Percentiles rank a stretch among this genome's conserved stretches.
Evolutionary conservation across 1,140 invertebrate species (phyloP).

Genomic region (Eurosta solidaginis): DNA sequence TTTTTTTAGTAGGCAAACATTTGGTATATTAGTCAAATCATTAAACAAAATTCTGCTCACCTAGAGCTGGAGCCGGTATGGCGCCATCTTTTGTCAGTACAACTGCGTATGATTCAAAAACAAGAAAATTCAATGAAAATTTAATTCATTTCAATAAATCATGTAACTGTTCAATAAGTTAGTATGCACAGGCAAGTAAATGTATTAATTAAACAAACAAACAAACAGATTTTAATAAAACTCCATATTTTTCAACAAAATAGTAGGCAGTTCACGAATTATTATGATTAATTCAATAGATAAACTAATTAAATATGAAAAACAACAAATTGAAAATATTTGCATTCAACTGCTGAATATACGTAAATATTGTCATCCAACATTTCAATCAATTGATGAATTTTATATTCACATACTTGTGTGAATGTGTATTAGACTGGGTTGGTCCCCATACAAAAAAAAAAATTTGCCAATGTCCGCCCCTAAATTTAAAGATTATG

Average conservation of each 20-base stretch:
- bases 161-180: not conserved
- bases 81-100: conserved; percentile 76
- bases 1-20: not conserved
- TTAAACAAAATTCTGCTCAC: conserved; percentile 56
- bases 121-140: conserved; percentile 18
- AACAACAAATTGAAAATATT: too few relatives aligned
- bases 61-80: conserved; percentile 74
- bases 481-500: too few relatives aligned
- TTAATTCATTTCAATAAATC: not conserved
- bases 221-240: too few relatives aligned
- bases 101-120: conserved; percentile 61
- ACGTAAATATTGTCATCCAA: too few relatives aligned
- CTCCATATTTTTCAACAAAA: too few relatives aligned
- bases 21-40: not conserved
- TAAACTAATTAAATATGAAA: not conserved
- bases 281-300: not conserved
- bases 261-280: too few relatives aligned
- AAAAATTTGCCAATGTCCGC: too few relatives aligned
- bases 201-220: not conserved
- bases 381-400: too few relatives aligned
- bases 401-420: too few relatives aligned
- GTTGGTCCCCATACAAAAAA: too few relatives aligned
- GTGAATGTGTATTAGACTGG: too few relatives aligned
- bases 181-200: not conserved
- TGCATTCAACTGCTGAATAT: too few relatives aligned